These are phyloP conservation scores for Eupleurogrammus muticus DNA, from an alignment of 2,797 vertebrate genomes.

Conservation along the genomic window DNA sequence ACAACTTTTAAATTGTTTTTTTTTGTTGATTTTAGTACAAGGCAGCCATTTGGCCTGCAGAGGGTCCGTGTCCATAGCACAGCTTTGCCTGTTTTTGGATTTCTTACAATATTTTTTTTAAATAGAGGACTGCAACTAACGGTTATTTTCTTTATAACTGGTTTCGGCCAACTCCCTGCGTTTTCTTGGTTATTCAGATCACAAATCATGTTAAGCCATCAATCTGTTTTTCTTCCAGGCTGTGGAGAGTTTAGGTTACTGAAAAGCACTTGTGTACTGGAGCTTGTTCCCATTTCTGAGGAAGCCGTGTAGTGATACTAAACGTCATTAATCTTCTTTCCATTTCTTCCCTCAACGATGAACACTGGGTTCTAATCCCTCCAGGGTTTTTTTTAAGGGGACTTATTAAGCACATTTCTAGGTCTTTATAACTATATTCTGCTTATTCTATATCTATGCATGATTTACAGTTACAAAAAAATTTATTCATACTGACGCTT, in stretches of 20 bases:
- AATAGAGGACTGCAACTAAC: not conserved
- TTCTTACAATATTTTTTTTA: not conserved
- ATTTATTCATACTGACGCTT: not conserved
- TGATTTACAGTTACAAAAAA: not conserved
- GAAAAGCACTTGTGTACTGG: not conserved
- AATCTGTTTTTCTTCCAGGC: not conserved
- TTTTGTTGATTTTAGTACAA: not conserved
- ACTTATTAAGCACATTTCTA: not conserved
- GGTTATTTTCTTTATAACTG: not conserved
- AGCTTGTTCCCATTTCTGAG: slow-evolving; percentile 15
- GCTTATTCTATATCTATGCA: not conserved
- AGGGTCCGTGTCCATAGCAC: not conserved
- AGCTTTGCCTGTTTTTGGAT: not conserved
- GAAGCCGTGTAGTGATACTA: slow-evolving; percentile 15
- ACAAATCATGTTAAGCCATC: slow-evolving; percentile 6
- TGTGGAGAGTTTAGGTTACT: not conserved
- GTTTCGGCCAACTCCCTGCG: not conserved
- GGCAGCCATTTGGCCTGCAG: not conserved
- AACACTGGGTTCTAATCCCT: slow-evolving; percentile 15
- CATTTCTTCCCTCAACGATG: not conserved
- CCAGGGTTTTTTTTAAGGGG: slow-evolving; percentile 1
- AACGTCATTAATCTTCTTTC: slow-evolving; percentile 6
- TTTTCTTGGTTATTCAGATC: not conserved
- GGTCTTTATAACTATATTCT: not conserved
- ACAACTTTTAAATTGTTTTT: not conserved